These are phyloP conservation scores for Gadus chalcogrammus DNA, from an alignment of 2,113 vertebrate genomes.

Conservation along the genomic window DNA sequence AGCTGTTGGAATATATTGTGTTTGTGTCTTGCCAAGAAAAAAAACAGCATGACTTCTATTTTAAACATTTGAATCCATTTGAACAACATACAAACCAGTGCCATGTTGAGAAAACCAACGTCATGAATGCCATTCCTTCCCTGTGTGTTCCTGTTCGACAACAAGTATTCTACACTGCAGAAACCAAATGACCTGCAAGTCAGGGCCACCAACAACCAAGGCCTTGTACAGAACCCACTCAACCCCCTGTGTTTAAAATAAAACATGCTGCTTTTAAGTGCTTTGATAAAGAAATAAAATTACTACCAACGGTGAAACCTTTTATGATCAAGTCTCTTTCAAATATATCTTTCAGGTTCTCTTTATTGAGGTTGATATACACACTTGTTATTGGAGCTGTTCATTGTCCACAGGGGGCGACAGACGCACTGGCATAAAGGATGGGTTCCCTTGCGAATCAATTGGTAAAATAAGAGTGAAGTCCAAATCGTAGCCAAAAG, in stretches of 20 bases:
- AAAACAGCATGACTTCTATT: constrained; percentile 40
- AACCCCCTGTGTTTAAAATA: constrained; percentile 51
- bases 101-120: constrained; percentile 28
- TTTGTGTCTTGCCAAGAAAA: constrained; percentile 31
- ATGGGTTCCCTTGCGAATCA: too few species aligned
- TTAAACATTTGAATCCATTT: constrained; percentile 30
- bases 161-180: constrained; percentile 47
- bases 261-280: constrained; percentile 65
- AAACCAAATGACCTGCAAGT: constrained; percentile 34
- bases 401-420: neutral
- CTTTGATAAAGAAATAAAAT: constrained; percentile 73
- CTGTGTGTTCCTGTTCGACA: constrained; percentile 44
- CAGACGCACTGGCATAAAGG: neutral
- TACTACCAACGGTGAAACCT: constrained; percentile 38
- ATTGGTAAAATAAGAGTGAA: too few species aligned
- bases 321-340: neutral
- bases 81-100: constrained; percentile 31
- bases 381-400: neutral
- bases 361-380: neutral
- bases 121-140: constrained; percentile 24
- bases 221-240: constrained; percentile 52
- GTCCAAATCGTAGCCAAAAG: too few species aligned
- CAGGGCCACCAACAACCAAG: constrained; percentile 19
- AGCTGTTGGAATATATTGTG: constrained; percentile 27
- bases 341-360: too few species aligned